Percentiles rank a stretch among this genome's conserved stretches.
These are phyloP conservation scores for Watsonalla binaria DNA, from an alignment of 2,888 invertebrate species.

Conservation along the genomic window DNA sequence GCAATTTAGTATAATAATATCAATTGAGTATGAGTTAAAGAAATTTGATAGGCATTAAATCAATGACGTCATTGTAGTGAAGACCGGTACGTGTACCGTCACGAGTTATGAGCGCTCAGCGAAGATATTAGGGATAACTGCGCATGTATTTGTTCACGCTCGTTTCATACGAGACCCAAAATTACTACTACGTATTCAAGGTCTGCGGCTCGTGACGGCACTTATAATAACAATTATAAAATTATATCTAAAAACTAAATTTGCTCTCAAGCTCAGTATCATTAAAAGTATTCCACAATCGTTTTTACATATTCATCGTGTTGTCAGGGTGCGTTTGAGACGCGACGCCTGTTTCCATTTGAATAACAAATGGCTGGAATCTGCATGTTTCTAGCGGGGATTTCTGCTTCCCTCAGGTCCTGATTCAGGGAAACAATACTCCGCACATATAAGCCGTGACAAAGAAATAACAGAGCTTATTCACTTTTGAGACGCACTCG, in stretches of 20 bases:
- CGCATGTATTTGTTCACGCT: too few relatives aligned
- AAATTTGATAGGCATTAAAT: too few relatives aligned
- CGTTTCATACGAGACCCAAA: too few relatives aligned
- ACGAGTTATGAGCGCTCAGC: too few relatives aligned
- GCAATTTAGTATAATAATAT: too few relatives aligned
- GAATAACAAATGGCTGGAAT: conserved; percentile 75
- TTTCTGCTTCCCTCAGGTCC: conserved; percentile 48
- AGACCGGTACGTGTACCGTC: too few relatives aligned
- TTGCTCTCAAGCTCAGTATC: conserved; percentile 33
- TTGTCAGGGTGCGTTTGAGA: conserved; percentile 70
- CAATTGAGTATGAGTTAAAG: too few relatives aligned
- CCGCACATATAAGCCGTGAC: conserved; percentile 31
- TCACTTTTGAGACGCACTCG: conserved; percentile 11
- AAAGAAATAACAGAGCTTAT: conserved; percentile 30
- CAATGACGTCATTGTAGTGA: too few relatives aligned
- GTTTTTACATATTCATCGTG: conserved; percentile 74
- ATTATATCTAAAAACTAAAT: not conserved
- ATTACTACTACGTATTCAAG: too few relatives aligned
- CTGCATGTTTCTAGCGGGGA: conserved; percentile 61
- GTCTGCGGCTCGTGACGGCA: too few relatives aligned
- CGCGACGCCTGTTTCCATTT: conserved; percentile 65
- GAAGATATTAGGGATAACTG: too few relatives aligned
- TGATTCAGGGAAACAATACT: conserved; percentile 44
- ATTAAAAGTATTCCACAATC: conserved; percentile 70
- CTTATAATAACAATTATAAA: too few relatives aligned